Conservation (phyloP, 2,113 vertebrate genomes). For the Neogale vison region DNA sequence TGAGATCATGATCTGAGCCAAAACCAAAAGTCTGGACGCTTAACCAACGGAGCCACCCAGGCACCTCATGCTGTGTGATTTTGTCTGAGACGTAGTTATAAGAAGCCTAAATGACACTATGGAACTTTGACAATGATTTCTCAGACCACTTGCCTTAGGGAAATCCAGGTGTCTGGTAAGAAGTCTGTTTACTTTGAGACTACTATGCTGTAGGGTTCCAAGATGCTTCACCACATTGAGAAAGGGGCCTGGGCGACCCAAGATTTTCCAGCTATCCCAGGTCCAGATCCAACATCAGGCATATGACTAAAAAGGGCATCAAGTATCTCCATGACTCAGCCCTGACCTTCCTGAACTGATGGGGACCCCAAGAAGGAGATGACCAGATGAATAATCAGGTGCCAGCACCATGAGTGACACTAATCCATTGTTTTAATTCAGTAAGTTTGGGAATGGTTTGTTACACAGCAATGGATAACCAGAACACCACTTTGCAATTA, state of each 20-base stretch:
- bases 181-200: not conserved
- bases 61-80: not conserved
- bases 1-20: not conserved
- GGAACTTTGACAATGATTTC: not conserved
- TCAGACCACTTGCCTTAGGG: not conserved
- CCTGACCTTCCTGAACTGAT: too few species aligned
- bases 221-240: not conserved
- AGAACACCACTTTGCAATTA: not conserved
- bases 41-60: not conserved
- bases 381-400: not conserved
- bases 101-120: not conserved
- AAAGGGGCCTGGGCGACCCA: not conserved
- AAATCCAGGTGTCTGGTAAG: not conserved
- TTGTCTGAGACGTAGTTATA: not conserved
- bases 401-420: not conserved
- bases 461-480: too few species aligned
- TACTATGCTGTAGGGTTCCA: not conserved
- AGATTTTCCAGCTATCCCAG: not conserved
- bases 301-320: not conserved
- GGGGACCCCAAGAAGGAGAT: not conserved
- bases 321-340: not conserved
- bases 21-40: not conserved
- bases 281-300: not conserved
- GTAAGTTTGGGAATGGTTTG: not conserved
- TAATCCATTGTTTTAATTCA: not conserved